Evolutionary conservation across 2,888 invertebrate species (phyloP).

Genomic region (Boloria euphrosyne): DNA sequence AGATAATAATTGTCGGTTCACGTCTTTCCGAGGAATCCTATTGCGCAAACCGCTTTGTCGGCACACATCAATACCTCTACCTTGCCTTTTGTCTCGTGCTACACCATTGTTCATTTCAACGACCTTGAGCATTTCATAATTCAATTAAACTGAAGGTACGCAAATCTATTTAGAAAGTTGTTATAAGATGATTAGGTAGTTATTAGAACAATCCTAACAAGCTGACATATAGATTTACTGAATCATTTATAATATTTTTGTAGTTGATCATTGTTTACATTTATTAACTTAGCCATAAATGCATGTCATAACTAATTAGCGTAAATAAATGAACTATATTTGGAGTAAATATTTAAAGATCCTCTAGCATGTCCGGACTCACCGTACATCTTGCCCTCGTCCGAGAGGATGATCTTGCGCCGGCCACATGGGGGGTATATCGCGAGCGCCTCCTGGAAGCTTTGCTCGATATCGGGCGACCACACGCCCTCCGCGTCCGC

Average conservation of each 20-base stretch:
- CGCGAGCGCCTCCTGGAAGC: slow-evolving; percentile 99
- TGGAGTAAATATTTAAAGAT: neutral
- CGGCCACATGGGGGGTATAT: slow-evolving; percentile 99
- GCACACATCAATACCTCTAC: slow-evolving; percentile 69
- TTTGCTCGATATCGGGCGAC: slow-evolving; percentile 99
- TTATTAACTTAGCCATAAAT: neutral
- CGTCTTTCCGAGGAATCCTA: slow-evolving; percentile 79
- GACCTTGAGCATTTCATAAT: slow-evolving; percentile 74
- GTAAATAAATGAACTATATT: neutral
- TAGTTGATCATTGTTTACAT: neutral
- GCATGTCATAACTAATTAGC: neutral
- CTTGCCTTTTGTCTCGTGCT: slow-evolving; percentile 76
- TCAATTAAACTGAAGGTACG: slow-evolving; percentile 57
- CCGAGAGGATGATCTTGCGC: slow-evolving; percentile 99
- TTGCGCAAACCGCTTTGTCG: slow-evolving; percentile 81
- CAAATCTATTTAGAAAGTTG: slow-evolving; percentile 33
- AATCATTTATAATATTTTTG: too few species aligned
- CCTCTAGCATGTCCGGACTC: slow-evolving; percentile 82
- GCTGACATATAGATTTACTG: neutral
- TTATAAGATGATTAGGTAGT: neutral
- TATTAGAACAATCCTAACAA: neutral
- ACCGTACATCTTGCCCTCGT: slow-evolving; percentile 99
- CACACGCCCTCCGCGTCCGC: slow-evolving; percentile 99
- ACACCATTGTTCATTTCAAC: slow-evolving; percentile 75
- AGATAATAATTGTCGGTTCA: slow-evolving; percentile 80